Evolutionary conservation across 2,113 vertebrate species (phyloP).

Genomic region (Antechinus flavipes): DNA sequence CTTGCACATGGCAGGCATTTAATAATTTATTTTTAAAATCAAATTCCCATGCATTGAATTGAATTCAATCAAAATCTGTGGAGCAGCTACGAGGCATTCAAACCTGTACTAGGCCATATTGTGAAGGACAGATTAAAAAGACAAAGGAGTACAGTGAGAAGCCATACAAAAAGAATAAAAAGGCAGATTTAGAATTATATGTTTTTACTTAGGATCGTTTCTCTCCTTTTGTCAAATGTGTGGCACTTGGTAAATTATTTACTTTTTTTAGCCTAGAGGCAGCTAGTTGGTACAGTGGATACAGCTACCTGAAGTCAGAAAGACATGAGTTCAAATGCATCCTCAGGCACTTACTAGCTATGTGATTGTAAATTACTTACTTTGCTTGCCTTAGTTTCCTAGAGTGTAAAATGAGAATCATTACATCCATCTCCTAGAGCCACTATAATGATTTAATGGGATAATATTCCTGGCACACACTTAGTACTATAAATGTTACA

Average conservation of each 20-base stretch:
- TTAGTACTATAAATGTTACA: background rate
- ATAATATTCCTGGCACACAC: background rate
- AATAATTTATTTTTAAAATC: background rate
- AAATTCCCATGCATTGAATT: background rate
- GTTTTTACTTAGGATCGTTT: background rate
- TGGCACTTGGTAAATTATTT: background rate
- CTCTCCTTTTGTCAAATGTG: background rate
- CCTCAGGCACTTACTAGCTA: background rate
- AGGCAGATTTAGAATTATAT: background rate
- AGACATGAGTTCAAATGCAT: background rate
- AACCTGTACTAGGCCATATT: background rate
- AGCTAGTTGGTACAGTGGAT: background rate
- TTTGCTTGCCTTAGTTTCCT: background rate
- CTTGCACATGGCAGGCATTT: background rate
- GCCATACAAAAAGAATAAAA: background rate
- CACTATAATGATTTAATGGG: background rate
- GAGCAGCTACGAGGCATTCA: background rate
- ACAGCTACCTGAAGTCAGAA: background rate
- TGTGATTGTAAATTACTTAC: background rate
- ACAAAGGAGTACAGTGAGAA: background rate
- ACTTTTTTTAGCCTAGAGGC: background rate
- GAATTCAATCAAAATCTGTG: background rate
- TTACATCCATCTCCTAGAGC: background rate
- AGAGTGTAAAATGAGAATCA: background rate
- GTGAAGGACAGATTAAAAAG: background rate